phyloP scores from a whole-genome alignment of 1,140 invertebrate species.

The Mylabris phalerata region DNA sequence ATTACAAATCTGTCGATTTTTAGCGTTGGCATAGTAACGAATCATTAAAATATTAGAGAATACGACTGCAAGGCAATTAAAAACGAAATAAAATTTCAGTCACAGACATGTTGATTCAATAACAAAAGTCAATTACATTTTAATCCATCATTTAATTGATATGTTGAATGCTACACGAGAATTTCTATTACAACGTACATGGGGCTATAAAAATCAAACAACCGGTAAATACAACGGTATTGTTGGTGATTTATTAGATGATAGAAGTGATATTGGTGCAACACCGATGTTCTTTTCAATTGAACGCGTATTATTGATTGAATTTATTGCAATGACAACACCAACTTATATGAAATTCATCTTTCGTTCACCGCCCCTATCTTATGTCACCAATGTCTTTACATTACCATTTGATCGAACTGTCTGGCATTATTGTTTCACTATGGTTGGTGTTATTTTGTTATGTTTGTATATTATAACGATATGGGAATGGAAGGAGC shows the following conservation, averaged over 20 bases:
- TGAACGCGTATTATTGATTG: conserved; percentile 47
- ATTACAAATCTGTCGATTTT: no score
- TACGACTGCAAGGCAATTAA: background rate
- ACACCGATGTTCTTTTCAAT: conserved; percentile 50
- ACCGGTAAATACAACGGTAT: conserved; percentile 50
- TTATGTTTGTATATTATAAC: conserved; percentile 24
- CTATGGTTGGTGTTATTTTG: conserved; percentile 17
- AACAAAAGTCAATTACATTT: conserved; percentile 52
- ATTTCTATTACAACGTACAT: conserved; percentile 34
- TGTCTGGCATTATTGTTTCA: conserved; percentile 27
- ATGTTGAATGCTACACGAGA: conserved; percentile 48
- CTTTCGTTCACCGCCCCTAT: conserved; percentile 55
- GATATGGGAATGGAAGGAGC: conserved; percentile 28
- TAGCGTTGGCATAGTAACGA: background rate
- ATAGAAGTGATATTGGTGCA: conserved; percentile 52
- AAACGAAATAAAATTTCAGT: no score
- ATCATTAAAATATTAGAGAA: background rate
- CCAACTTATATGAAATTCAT: conserved; percentile 52
- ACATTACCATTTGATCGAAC: conserved; percentile 48
- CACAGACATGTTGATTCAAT: conserved; percentile 42
- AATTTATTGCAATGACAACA: conserved; percentile 51
- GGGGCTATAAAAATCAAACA: conserved; percentile 42
- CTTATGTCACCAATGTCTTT: conserved; percentile 57
- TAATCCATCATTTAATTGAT: conserved; percentile 46
- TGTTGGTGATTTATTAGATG: conserved; percentile 49